Evolutionary conservation across 2,888 invertebrate species (phyloP).

Genomic region (Sinhomidia bicolor): DNA sequence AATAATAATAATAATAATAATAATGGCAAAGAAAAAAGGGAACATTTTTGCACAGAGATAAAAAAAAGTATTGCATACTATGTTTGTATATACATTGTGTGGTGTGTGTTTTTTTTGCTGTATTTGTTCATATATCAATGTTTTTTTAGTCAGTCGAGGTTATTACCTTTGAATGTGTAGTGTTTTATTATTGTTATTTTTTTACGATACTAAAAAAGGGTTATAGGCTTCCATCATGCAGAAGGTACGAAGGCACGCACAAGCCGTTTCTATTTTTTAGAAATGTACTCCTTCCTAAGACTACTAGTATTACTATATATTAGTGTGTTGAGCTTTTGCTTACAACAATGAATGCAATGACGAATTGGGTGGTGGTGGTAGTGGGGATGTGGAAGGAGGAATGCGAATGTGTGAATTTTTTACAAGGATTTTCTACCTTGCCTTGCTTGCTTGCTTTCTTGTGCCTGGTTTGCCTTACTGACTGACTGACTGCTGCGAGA

Average conservation of each 20-base stretch:
- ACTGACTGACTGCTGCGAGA: too few relatives aligned
- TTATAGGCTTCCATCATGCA: not conserved
- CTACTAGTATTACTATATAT: too few relatives aligned
- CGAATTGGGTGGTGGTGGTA: constrained; percentile 31
- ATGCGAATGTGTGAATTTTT: not conserved
- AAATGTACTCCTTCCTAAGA: not conserved
- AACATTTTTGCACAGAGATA: not conserved
- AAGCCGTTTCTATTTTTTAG: not conserved
- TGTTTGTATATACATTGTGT: not conserved
- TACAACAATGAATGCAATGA: too few relatives aligned
- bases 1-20: too few relatives aligned
- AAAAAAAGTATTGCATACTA: not conserved
- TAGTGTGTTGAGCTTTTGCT: too few relatives aligned
- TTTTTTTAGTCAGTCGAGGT: too few relatives aligned
- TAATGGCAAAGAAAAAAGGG: not conserved
- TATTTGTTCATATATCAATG: too few relatives aligned
- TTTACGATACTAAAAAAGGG: too few relatives aligned
- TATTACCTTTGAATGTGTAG: too few relatives aligned
- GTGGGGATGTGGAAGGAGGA: not conserved
- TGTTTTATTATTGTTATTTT: too few relatives aligned
- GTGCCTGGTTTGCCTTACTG: too few relatives aligned
- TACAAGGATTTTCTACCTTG: not conserved
- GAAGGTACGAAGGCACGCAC: not conserved
- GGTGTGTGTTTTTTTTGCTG: not conserved
- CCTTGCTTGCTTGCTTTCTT: not conserved